Conservation (phyloP, 2,113 vertebrate species). For the Xenopus borealis region DNA sequence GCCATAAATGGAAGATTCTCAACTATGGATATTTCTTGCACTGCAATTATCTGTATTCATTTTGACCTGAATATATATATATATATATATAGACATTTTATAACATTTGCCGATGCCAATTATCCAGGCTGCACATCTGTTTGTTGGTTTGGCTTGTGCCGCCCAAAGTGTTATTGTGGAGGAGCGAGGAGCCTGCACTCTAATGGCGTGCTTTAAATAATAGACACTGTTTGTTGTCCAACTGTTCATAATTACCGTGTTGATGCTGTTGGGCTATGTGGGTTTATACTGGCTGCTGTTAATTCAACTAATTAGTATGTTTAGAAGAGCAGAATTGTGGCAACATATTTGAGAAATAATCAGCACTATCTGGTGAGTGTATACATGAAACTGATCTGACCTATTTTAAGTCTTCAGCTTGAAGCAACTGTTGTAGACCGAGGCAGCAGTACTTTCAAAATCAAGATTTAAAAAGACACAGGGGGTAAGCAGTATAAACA, state of each 20-base stretch:
- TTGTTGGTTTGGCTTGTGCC: conserved; percentile 42
- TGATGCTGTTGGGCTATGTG: conserved; percentile 47
- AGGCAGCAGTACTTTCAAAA: not conserved
- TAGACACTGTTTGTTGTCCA: conserved; percentile 46
- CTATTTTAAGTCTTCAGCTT: conserved; percentile 18
- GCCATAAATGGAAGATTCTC: conserved; percentile 7
- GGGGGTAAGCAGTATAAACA: no score
- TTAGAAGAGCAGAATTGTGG: conserved; percentile 43
- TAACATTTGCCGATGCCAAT: conserved; percentile 38
- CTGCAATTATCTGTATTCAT: conserved; percentile 43
- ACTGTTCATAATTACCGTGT: conserved; percentile 47
- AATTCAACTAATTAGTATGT: conserved; percentile 46
- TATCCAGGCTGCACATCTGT: conserved; percentile 45
- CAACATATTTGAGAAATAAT: conserved; percentile 40
- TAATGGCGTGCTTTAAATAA: conserved; percentile 45
- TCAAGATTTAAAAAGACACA: no score
- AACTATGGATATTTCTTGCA: conserved; percentile 17
- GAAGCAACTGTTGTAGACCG: not conserved
- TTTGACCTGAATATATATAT: conserved; percentile 42
- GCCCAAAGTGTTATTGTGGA: conserved; percentile 43
- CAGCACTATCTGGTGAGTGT: conserved; percentile 9
- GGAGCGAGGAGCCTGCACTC: conserved; percentile 24
- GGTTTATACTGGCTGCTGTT: conserved; percentile 44
- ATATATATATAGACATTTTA: conserved; percentile 41
- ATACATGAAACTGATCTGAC: conserved; percentile 23